These are phyloP conservation scores for Drosophila mauritiana DNA, from an alignment of 1,140 invertebrate species.

Conservation along the genomic window DNA sequence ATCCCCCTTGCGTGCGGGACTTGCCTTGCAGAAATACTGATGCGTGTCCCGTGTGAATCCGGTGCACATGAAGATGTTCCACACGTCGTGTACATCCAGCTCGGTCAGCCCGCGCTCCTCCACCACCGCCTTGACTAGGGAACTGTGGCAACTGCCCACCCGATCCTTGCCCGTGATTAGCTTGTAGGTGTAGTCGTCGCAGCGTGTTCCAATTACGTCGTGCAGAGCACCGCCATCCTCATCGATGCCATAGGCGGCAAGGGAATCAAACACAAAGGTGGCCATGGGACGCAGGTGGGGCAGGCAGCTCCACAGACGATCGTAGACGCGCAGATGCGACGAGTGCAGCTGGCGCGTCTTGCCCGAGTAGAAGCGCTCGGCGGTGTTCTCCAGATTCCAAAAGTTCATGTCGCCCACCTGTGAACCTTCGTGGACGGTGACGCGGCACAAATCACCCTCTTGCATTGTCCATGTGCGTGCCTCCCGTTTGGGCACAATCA, in stretches of 20 bases:
- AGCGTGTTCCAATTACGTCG: constrained; percentile 85
- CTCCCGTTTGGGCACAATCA: constrained; percentile 84
- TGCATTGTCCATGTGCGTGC: constrained; percentile 84
- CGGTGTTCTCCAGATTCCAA: constrained; percentile 85
- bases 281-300: constrained; percentile 85
- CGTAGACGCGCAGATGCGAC: constrained; percentile 84
- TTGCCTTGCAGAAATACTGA: constrained; percentile 85
- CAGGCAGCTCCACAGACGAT: constrained; percentile 85
- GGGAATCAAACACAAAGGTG: constrained; percentile 85
- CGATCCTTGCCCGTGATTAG: constrained; percentile 84
- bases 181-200: constrained; percentile 85
- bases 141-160: constrained; percentile 85
- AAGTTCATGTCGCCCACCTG: constrained; percentile 85
- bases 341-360: constrained; percentile 85
- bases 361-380: constrained; percentile 85
- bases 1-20: constrained; percentile 85
- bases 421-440: constrained; percentile 83
- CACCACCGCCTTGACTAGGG: constrained; percentile 84
- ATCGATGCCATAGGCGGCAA: constrained; percentile 85
- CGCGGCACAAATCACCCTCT: constrained; percentile 82
- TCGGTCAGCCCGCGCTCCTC: constrained; percentile 84
- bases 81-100: constrained; percentile 86
- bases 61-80: constrained; percentile 86
- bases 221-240: constrained; percentile 85
- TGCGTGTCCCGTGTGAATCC: constrained; percentile 85